Evolutionary conservation across 2,797 vertebrate species (phyloP).

Genomic region (Bradypus variegatus): DNA sequence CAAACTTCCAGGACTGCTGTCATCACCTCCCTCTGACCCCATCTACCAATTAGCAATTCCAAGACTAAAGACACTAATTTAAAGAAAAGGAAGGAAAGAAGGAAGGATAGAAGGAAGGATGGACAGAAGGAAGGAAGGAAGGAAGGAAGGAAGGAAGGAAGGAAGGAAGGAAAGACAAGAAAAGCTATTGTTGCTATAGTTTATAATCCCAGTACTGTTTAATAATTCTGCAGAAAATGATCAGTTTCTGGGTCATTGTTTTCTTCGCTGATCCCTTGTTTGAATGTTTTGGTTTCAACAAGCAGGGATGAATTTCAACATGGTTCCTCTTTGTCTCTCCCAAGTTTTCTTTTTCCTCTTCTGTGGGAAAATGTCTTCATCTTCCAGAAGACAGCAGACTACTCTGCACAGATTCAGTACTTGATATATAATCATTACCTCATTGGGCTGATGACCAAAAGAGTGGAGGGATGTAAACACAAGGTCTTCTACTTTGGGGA

Average conservation of each 20-base stretch:
- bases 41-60: not conserved
- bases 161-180: rapidly evolving
- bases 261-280: not conserved
- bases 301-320: not conserved
- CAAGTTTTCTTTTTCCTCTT: not conserved
- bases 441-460: not conserved
- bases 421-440: not conserved
- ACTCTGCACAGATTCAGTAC: not conserved
- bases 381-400: not conserved
- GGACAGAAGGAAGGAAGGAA: no score
- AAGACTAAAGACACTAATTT: not conserved
- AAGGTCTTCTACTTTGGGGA: not conserved
- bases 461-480: not conserved
- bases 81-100: not conserved
- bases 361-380: not conserved
- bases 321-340: not conserved
- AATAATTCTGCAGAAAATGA: not conserved
- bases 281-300: not conserved
- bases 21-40: not conserved
- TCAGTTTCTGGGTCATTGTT: not conserved
- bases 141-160: no score
- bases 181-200: not conserved
- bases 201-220: not conserved
- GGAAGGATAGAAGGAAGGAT: no score
- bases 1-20: not conserved